Evolutionary conservation across 2,797 vertebrate species (phyloP).

Genomic region (Hipposideros larvatus): DNA sequence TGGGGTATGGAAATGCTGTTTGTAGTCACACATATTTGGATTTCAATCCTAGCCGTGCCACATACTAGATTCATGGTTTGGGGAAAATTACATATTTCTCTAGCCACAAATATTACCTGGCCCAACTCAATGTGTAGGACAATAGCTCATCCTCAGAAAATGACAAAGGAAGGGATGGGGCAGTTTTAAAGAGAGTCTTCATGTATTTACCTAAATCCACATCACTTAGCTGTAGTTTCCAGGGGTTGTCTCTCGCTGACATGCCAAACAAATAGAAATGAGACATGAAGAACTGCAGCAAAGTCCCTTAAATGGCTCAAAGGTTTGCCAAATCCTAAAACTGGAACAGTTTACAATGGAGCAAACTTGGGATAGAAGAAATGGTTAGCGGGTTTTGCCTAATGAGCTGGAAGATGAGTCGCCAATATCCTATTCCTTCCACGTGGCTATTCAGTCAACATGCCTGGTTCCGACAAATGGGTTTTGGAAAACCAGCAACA

Average conservation of each 20-base stretch:
- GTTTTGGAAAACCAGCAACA: not conserved
- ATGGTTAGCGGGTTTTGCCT: accelerated
- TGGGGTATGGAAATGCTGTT: not conserved
- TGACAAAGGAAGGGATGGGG: accelerated
- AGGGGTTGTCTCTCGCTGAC: not conserved
- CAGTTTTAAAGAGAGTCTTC: not conserved
- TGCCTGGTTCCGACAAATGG: not conserved
- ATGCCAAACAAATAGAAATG: not conserved
- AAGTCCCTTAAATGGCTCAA: not conserved
- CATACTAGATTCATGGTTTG: not conserved
- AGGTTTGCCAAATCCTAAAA: not conserved
- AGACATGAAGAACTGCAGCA: not conserved
- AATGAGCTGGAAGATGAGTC: accelerated
- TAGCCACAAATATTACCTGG: not conserved
- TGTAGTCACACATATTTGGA: not conserved
- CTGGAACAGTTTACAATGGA: accelerated
- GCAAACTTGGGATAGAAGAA: not conserved
- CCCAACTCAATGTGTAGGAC: not conserved
- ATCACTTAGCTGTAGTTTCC: not conserved
- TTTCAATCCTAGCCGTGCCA: not conserved
- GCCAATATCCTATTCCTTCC: not conserved
- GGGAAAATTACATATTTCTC: not conserved
- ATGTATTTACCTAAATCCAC: not conserved
- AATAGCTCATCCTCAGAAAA: not conserved
- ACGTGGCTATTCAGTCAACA: accelerated